Evolutionary conservation across 1,140 invertebrate species (phyloP).

Genomic region (Zaprionus gabonicus): DNA sequence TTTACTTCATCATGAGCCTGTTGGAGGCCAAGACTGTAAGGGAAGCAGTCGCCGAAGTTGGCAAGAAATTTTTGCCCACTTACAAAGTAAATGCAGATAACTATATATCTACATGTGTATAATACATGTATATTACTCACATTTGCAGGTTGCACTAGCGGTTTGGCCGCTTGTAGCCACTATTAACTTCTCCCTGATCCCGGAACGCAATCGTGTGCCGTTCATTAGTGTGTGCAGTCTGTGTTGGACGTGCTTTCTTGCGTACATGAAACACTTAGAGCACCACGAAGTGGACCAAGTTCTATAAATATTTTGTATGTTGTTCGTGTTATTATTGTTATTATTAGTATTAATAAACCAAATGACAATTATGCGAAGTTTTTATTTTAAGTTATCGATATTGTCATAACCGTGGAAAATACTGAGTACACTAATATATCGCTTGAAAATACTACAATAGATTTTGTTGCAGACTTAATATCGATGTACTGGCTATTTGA

Average conservation of each 20-base stretch:
- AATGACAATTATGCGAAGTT: background rate
- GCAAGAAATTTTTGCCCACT: conserved; percentile 92
- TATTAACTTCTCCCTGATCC: conserved; percentile 91
- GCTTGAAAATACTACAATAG: too few species aligned
- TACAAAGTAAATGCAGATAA: conserved; percentile 82
- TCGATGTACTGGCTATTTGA: too few species aligned
- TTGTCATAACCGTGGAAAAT: background rate
- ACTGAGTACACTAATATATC: background rate
- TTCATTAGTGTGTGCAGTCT: conserved; percentile 94
- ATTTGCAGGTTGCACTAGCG: conserved; percentile 89
- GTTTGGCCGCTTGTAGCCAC: conserved; percentile 94
- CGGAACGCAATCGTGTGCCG: conserved; percentile 91
- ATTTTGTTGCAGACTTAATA: too few species aligned
- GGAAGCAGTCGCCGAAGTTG: conserved; percentile 89
- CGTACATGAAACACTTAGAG: conserved; percentile 93
- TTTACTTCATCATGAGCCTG: conserved; percentile 92
- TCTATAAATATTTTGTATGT: conserved; percentile 34
- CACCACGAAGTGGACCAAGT: conserved; percentile 72
- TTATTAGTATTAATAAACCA: conserved; percentile 36
- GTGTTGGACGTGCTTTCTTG: conserved; percentile 94
- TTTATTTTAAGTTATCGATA: background rate
- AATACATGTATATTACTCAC: background rate
- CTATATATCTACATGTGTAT: conserved; percentile 6
- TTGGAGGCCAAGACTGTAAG: conserved; percentile 90
- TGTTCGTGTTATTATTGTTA: conserved; percentile 25